phyloP scores from a whole-genome alignment of 2,888 invertebrate species.

The Xanthia icteritia region DNA sequence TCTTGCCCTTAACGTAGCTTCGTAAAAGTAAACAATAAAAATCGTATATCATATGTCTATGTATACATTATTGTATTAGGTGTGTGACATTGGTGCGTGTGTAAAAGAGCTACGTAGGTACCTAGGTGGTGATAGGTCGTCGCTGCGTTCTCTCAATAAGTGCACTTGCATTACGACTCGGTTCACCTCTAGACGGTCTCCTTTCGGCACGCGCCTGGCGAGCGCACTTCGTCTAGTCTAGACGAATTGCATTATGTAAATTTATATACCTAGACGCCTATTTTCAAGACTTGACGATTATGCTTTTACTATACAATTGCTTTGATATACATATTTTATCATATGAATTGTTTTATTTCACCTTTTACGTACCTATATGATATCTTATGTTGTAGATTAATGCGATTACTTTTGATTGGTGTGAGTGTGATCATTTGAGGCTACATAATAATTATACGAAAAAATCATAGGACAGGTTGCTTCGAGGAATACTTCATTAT shows the following conservation, averaged over 20 bases:
- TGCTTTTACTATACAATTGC: slow-evolving; percentile 51
- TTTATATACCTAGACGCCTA: slow-evolving; percentile 81
- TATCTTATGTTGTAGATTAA: background rate
- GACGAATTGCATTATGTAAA: slow-evolving; percentile 90
- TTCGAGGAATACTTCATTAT: too few relatives aligned
- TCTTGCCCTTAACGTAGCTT: too few relatives aligned
- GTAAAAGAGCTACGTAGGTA: slow-evolving; percentile 15
- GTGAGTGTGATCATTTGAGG: background rate
- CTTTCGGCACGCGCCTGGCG: slow-evolving; percentile 75
- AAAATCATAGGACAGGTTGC: too few relatives aligned
- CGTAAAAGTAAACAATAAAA: slow-evolving; percentile 28
- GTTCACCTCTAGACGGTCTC: slow-evolving; percentile 85
- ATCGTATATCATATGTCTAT: background rate
- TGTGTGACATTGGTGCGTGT: slow-evolving; percentile 41
- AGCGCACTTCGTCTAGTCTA: slow-evolving; percentile 86
- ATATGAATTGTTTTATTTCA: slow-evolving; percentile 33
- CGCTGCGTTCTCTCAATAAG: slow-evolving; percentile 59
- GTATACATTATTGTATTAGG: slow-evolving; percentile 3
- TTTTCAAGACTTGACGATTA: slow-evolving; percentile 72
- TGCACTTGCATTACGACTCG: slow-evolving; percentile 76
- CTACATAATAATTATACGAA: background rate
- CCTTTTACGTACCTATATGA: background rate
- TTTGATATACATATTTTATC: slow-evolving; percentile 52
- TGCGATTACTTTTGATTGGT: slow-evolving; percentile 1
- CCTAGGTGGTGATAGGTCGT: slow-evolving; percentile 29